These are phyloP conservation scores for Brachycybe producta DNA, from an alignment of 2,888 invertebrate genomes.

Conservation along the genomic window DNA sequence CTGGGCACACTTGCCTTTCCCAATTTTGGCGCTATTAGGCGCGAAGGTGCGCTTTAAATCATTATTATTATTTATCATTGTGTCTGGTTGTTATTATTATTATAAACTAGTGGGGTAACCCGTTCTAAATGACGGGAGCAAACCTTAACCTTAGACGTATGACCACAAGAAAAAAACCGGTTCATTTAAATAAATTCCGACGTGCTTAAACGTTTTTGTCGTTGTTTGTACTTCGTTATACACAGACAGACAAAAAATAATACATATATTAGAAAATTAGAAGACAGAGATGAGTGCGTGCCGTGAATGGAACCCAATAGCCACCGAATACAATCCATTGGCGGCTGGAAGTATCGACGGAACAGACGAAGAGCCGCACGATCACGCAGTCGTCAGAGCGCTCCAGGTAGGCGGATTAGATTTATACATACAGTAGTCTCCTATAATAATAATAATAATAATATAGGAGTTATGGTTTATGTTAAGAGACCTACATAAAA, in stretches of 20 bases:
- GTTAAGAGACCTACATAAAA: too few species aligned
- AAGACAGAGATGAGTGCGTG: too few species aligned
- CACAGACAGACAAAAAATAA: background rate
- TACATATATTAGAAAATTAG: background rate
- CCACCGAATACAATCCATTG: slow-evolving; percentile 58
- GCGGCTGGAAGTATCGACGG: slow-evolving; percentile 78
- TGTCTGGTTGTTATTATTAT: too few species aligned
- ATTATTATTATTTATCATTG: too few species aligned
- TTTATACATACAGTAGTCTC: background rate
- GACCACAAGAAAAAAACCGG: background rate
- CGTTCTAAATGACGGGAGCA: slow-evolving; percentile 2
- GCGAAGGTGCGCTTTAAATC: too few species aligned
- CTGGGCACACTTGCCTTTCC: too few species aligned
- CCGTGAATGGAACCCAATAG: slow-evolving; percentile 44
- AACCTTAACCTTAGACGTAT: background rate
- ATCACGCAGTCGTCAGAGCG: slow-evolving; percentile 59
- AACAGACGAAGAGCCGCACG: slow-evolving; percentile 69
- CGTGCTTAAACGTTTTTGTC: too few species aligned
- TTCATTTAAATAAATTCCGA: background rate
- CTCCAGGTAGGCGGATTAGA: slow-evolving; percentile 33
- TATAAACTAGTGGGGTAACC: too few species aligned
- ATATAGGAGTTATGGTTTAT: background rate
- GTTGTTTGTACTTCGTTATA: background rate
- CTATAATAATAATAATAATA: background rate
- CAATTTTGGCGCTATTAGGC: too few species aligned